Evolutionary conservation across 2,113 vertebrate genomes (phyloP).

Genomic region (Nycticryphes semicollaris): DNA sequence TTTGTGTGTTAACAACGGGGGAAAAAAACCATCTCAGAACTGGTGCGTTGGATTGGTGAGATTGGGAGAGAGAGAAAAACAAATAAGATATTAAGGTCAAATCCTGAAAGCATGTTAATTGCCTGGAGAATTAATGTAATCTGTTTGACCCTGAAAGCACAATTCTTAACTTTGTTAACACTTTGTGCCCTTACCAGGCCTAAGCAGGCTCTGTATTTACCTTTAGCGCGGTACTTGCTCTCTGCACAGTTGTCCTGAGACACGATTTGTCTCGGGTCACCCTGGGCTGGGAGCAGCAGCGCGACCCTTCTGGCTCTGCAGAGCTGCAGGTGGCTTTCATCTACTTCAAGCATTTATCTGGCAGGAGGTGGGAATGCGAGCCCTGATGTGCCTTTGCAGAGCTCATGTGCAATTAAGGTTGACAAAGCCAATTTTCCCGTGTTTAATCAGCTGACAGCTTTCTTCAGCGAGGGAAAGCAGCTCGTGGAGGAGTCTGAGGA

Average conservation of each 20-base stretch:
- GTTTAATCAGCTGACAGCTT: conserved; percentile 56
- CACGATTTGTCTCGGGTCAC: neutral
- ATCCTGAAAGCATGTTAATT: neutral
- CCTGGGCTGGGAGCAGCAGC: neutral
- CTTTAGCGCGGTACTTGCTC: neutral
- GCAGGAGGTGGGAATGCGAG: neutral
- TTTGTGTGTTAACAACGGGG: neutral
- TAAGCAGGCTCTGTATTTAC: neutral
- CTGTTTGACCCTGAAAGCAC: neutral
- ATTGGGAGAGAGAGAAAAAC: neutral
- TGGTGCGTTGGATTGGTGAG: neutral
- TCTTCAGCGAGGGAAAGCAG: conserved; percentile 42
- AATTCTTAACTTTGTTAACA: neutral
- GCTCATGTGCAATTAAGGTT: conserved; percentile 3
- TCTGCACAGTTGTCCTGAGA: neutral
- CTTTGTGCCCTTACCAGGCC: neutral
- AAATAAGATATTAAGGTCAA: neutral
- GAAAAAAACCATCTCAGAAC: neutral
- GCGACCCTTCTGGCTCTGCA: neutral
- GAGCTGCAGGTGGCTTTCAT: neutral
- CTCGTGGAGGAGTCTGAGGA: conserved; percentile 56
- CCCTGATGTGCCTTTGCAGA: conserved; percentile 16
- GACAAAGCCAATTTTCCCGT: conserved; percentile 54
- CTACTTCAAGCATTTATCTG: neutral
- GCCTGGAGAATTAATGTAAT: neutral